These are phyloP conservation scores for Capitella teleta DNA, from an alignment of 1,140 invertebrate genomes.

Conservation along the genomic window DNA sequence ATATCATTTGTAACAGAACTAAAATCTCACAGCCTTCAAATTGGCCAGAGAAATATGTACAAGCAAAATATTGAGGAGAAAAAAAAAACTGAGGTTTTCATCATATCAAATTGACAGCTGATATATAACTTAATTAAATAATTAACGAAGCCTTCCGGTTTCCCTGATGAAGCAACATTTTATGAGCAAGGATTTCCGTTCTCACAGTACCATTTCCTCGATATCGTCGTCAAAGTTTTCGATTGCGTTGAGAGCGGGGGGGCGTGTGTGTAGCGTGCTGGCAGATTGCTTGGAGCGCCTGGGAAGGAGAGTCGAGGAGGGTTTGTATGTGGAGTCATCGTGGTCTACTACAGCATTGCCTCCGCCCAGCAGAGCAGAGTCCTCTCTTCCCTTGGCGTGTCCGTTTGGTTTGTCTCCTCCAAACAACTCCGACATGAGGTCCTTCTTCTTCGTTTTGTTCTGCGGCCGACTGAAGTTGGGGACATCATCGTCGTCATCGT, in stretches of 20 bases:
- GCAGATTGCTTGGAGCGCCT: not conserved
- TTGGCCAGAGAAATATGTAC: too few relatives aligned
- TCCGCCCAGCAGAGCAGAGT: not conserved
- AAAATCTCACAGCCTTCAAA: too few relatives aligned
- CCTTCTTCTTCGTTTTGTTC: not conserved
- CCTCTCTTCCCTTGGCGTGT: not conserved
- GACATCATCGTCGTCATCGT: not conserved
- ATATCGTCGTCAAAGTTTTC: conserved; percentile 9
- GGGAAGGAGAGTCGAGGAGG: not conserved
- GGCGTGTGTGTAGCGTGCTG: not conserved
- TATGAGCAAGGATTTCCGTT: too few relatives aligned
- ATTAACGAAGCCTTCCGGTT: too few relatives aligned
- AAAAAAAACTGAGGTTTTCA: too few relatives aligned
- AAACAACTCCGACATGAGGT: conserved; percentile 6
- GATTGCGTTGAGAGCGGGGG: conserved; percentile 1
- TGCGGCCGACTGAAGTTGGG: not conserved
- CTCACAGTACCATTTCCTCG: conserved; percentile 2
- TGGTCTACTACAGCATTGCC: not conserved
- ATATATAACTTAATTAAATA: too few relatives aligned
- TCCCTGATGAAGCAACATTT: too few relatives aligned
- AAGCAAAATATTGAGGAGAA: too few relatives aligned
- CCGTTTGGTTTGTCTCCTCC: not conserved
- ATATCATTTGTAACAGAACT: too few relatives aligned
- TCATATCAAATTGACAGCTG: too few relatives aligned
- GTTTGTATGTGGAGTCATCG: not conserved